Conservation (phyloP, 2,113 vertebrate genomes). For the Pavo muticus region DNA sequence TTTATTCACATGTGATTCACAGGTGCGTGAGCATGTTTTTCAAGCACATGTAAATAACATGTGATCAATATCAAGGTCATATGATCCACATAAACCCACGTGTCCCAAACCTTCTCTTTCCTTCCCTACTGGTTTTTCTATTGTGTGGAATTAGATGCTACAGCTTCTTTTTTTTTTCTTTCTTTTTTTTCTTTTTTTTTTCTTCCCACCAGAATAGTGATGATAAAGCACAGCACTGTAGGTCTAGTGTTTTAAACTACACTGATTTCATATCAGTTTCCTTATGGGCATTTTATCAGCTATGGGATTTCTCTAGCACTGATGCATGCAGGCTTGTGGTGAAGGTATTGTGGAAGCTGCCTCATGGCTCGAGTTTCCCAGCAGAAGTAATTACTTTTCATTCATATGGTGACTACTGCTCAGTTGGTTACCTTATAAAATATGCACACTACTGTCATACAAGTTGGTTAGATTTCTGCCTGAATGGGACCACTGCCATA, state of each 20-base stretch:
- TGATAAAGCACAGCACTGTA: background rate
- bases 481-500: slow-evolving; percentile 43
- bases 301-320: slow-evolving; percentile 15
- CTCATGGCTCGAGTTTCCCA: slow-evolving; percentile 17
- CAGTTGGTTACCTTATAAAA: slow-evolving; percentile 52
- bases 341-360: slow-evolving; percentile 59
- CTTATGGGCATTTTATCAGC: background rate
- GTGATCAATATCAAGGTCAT: slow-evolving; percentile 7
- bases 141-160: background rate
- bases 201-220: background rate
- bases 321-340: slow-evolving; percentile 29
- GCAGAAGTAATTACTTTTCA: slow-evolving; percentile 59
- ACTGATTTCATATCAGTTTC: slow-evolving; percentile 2
- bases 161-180: background rate
- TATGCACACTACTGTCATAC: background rate
- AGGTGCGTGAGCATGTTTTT: background rate
- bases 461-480: slow-evolving; percentile 33
- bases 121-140: background rate
- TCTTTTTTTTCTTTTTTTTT: background rate
- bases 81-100: slow-evolving; percentile 14
- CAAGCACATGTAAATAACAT: slow-evolving; percentile 23
- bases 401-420: slow-evolving; percentile 60
- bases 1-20: slow-evolving; percentile 33
- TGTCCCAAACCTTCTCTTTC: slow-evolving; percentile 50
- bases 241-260: slow-evolving; percentile 29